A percentile compares a stretch with the other conserved stretches of the same genome.
Conservation (phyloP, 2,113 vertebrate species). For the Cavia aperea region DNA sequence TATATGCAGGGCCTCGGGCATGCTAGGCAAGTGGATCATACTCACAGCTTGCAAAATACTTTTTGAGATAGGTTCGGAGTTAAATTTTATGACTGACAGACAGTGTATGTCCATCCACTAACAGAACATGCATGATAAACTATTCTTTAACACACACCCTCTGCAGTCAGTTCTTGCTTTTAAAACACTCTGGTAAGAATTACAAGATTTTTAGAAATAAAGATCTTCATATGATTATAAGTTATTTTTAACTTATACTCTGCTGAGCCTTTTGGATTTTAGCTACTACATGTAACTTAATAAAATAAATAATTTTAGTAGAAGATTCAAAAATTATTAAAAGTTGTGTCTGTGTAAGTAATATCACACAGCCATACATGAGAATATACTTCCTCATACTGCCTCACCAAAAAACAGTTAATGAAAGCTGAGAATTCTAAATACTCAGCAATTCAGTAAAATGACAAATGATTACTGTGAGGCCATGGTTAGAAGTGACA, state of each 20-base stretch:
- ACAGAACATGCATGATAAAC: background rate
- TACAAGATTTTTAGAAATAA: slow-evolving; percentile 32
- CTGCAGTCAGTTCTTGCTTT: background rate
- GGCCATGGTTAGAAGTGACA: background rate
- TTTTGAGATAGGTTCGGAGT: background rate
- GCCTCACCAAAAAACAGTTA: background rate
- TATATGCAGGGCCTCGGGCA: background rate
- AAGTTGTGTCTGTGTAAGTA: background rate
- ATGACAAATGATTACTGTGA: background rate
- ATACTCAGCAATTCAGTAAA: background rate
- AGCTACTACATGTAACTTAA: background rate
- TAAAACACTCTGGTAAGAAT: background rate
- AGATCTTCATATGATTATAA: background rate
- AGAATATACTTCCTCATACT: background rate
- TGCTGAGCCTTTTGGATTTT: background rate
- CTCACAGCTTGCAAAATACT: background rate
- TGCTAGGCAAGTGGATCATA: background rate
- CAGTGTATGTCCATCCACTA: background rate
- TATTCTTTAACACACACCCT: background rate
- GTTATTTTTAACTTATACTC: background rate
- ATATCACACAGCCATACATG: background rate
- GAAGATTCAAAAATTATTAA: background rate
- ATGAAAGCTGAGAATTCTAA: background rate
- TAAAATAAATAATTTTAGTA: background rate
- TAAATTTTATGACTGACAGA: background rate